Conservation (phyloP, 2,797 vertebrate species). For the Loriculus beryllinus region DNA sequence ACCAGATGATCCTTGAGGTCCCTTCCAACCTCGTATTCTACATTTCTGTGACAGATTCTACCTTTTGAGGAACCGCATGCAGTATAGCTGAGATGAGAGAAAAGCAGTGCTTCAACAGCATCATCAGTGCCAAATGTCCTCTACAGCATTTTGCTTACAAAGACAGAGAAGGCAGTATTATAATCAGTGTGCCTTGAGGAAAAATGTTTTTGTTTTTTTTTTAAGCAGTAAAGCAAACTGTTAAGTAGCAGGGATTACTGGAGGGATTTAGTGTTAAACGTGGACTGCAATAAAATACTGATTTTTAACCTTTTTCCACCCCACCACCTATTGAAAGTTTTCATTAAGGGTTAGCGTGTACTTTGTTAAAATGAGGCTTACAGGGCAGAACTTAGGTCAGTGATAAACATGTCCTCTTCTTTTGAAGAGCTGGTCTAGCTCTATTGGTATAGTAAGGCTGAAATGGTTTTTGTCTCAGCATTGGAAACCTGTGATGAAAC, state of each 20-base stretch:
- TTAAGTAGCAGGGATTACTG: not conserved
- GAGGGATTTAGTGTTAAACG: not conserved
- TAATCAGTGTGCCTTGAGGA: not conserved
- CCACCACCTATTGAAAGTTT: not conserved
- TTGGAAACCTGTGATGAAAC: not conserved
- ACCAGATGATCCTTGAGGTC: not conserved
- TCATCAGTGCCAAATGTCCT: not conserved
- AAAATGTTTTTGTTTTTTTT: no score
- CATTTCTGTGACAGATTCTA: not conserved
- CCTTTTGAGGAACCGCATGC: not conserved
- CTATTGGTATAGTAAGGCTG: not conserved
- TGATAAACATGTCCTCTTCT: not conserved
- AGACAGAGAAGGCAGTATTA: not conserved
- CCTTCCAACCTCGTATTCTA: not conserved
- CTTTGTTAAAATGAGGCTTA: not conserved
- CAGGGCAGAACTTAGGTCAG: not conserved
- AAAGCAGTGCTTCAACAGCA: not conserved
- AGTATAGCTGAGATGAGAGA: not conserved
- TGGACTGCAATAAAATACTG: not conserved
- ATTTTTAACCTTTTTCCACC: not conserved
- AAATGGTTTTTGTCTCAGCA: not conserved
- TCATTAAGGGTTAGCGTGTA: not conserved
- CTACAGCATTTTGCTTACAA: not conserved
- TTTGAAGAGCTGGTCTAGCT: not conserved
- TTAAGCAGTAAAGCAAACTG: not conserved